Conservation (phyloP, 2,888 invertebrate species). For the Troilus luridus region DNA sequence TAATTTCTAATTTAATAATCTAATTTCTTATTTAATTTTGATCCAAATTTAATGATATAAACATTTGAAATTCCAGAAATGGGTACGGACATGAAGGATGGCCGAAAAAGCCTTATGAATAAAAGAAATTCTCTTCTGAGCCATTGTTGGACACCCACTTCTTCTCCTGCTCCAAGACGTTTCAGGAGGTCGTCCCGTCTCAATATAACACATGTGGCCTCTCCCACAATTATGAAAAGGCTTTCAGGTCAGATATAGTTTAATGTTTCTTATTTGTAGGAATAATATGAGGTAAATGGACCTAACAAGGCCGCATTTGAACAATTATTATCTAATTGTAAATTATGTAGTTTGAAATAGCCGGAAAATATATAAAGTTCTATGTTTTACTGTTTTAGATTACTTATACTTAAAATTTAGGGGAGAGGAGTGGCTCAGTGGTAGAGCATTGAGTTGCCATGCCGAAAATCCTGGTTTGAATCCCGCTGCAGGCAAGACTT, state of each 20-base stretch:
- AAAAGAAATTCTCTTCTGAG: constrained; percentile 52
- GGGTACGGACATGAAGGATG: neutral
- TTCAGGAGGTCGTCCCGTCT: neutral
- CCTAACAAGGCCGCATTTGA: no score
- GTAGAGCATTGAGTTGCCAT: no score
- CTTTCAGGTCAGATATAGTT: neutral
- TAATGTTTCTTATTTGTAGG: neutral
- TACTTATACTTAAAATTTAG: no score
- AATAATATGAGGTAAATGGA: neutral
- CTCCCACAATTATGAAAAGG: neutral
- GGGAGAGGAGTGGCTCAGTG: no score
- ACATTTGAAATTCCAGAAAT: constrained; percentile 28
- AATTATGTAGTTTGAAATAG: no score
- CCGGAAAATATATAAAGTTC: no score
- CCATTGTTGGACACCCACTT: constrained; percentile 46
- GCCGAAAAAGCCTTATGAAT: constrained; percentile 42
- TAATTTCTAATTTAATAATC: neutral
- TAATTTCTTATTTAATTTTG: neutral
- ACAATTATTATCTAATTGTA: no score
- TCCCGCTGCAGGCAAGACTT: no score
- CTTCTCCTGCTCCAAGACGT: constrained; percentile 13
- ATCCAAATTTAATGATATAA: neutral
- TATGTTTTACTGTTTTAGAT: no score
- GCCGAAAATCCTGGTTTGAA: no score
- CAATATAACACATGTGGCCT: neutral